Percentiles rank a stretch among this genome's conserved stretches.
Conservation (phyloP, 2,113 vertebrate genomes). For the Zosterops pallidus region DNA sequence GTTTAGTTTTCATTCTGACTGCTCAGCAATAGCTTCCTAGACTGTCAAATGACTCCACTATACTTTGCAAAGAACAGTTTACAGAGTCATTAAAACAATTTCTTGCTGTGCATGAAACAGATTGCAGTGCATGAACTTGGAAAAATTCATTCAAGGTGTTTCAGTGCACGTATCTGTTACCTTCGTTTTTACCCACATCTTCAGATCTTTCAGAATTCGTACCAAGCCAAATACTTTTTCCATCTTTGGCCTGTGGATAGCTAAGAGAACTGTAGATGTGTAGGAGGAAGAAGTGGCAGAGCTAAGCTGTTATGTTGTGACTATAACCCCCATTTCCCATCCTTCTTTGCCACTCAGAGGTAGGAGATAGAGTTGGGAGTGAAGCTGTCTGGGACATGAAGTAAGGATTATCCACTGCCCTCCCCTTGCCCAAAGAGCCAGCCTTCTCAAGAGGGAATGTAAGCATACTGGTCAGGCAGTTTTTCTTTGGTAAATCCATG, state of each 20-base stretch:
- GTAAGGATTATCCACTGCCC: too few relatives aligned
- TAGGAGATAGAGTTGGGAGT: accelerated
- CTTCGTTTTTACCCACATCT: neutral
- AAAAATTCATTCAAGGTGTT: neutral
- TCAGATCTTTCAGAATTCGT: neutral
- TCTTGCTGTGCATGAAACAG: neutral
- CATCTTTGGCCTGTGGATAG: neutral
- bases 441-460: neutral
- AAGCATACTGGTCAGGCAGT: neutral
- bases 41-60: neutral
- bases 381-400: neutral
- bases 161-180: accelerated
- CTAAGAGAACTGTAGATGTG: neutral
- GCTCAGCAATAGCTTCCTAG: neutral
- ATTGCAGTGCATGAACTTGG: neutral
- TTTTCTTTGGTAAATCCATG: neutral
- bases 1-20: neutral
- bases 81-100: neutral
- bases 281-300: neutral
- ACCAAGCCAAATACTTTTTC: neutral
- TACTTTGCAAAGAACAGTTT: neutral
- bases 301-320: neutral
- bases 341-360: accelerated
- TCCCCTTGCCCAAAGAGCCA: too few relatives aligned
- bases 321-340: neutral